These are phyloP conservation scores for Chrysolina haemoptera DNA, from an alignment of 2,888 invertebrate genomes.

Conservation along the genomic window DNA sequence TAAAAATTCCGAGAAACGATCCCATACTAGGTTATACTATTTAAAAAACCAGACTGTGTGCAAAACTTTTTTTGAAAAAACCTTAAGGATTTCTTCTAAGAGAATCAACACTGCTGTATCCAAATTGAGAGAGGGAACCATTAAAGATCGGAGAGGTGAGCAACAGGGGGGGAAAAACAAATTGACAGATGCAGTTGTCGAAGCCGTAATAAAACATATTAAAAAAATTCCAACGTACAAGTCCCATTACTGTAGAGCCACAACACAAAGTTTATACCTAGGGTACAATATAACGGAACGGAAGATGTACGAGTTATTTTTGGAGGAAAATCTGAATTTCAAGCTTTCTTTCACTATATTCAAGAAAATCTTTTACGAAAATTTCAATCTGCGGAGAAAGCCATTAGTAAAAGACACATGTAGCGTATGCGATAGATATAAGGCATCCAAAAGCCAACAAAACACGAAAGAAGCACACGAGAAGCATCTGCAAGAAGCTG, in stretches of 20 bases:
- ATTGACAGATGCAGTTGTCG: constrained; percentile 7
- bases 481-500: not conserved
- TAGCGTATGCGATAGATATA: not conserved
- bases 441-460: not conserved
- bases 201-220: constrained; percentile 24
- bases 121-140: too few relatives aligned
- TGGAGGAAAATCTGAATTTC: not conserved
- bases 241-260: constrained; percentile 25
- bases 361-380: not conserved
- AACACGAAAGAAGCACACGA: not conserved
- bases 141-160: not conserved
- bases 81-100: not conserved
- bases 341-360: not conserved
- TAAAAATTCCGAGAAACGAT: constrained; percentile 4
- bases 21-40: constrained; percentile 5
- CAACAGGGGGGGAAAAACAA: not conserved
- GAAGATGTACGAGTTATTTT: constrained; percentile 19
- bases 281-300: constrained; percentile 24
- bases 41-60: not conserved
- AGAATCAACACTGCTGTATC: too few relatives aligned
- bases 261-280: constrained; percentile 23
- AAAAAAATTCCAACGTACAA: constrained; percentile 8
- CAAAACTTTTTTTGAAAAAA: not conserved
- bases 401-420: constrained; percentile 1
- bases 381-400: not conserved